phyloP scores from a whole-genome alignment of 2,888 invertebrate species.

The Papilio demoleus region DNA sequence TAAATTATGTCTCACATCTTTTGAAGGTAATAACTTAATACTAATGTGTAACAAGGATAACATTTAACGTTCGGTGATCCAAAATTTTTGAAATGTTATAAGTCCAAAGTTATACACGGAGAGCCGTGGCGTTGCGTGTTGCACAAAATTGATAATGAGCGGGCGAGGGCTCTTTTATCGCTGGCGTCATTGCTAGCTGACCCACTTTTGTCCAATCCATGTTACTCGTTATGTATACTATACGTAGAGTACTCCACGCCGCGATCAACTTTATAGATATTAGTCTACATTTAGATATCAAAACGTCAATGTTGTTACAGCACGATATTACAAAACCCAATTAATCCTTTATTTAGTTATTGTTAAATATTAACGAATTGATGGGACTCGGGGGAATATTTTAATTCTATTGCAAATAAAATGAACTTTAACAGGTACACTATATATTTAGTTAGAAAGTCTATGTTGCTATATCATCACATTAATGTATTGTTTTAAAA shows the following conservation, averaged over 20 bases:
- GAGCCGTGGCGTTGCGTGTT: constrained; percentile 44
- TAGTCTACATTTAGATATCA: not conserved
- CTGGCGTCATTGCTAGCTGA: constrained; percentile 77
- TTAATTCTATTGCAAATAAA: too few species aligned
- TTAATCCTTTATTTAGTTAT: not conserved
- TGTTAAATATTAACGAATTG: too few species aligned
- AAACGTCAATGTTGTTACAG: not conserved
- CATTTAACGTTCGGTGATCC: not conserved
- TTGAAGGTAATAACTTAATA: not conserved
- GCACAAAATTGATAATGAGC: constrained; percentile 76
- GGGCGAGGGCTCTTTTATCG: constrained; percentile 75
- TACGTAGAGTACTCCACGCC: constrained; percentile 58
- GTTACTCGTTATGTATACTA: constrained; percentile 67
- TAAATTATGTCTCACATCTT: not conserved
- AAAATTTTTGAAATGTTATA: too few species aligned
- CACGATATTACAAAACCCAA: not conserved
- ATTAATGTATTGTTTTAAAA: too few species aligned
- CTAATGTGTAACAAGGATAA: not conserved
- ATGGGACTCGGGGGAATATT: too few species aligned
- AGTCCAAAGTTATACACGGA: constrained; percentile 36
- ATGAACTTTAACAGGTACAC: too few species aligned
- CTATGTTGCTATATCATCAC: too few species aligned
- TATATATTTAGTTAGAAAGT: too few species aligned
- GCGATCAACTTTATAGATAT: constrained; percentile 56
- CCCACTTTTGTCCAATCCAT: constrained; percentile 76